A percentile compares a stretch with the other conserved stretches of the same genome.
Conservation (phyloP, 1,140 invertebrate species). For the Palaemon carinicauda region DNA sequence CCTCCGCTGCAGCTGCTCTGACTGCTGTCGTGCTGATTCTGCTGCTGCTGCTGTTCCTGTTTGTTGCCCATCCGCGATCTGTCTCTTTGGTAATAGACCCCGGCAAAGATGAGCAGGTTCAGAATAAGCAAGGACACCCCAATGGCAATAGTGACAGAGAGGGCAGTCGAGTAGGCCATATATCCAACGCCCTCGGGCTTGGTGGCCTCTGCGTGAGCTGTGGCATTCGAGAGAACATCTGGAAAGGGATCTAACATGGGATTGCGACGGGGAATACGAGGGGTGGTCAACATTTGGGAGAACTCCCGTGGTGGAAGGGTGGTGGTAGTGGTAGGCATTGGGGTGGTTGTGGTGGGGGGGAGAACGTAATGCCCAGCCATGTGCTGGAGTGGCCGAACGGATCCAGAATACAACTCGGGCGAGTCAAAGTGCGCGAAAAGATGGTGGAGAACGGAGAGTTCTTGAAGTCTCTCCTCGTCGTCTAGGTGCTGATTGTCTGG, state of each 20-base stretch:
- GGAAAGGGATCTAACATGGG: conserved; percentile 15
- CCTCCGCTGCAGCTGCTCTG: conserved; percentile 36
- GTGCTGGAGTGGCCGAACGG: conserved; percentile 71
- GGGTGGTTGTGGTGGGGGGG: conserved; percentile 28
- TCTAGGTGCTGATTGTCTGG: conserved; percentile 29
- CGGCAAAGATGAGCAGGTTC: conserved; percentile 92
- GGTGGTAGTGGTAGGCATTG: not conserved
- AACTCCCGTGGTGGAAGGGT: conserved; percentile 10
- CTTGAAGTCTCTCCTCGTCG: conserved; percentile 46
- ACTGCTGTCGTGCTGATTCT: conserved; percentile 51
- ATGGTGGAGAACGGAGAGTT: conserved; percentile 70
- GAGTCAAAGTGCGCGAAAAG: conserved; percentile 84
- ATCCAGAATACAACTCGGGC: conserved; percentile 80
- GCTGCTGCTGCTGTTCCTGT: conserved; percentile 56
- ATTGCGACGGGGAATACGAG: conserved; percentile 7
- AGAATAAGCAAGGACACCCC: conserved; percentile 88
- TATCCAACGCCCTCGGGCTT: conserved; percentile 71
- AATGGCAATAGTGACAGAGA: conserved; percentile 93
- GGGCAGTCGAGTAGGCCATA: conserved; percentile 84
- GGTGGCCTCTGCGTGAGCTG: conserved; percentile 48
- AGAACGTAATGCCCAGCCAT: conserved; percentile 49
- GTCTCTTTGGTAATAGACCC: conserved; percentile 91
- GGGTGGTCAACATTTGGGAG: conserved; percentile 21
- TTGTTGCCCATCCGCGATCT: conserved; percentile 46
- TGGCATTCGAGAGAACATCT: conserved; percentile 39